phyloP scores from a whole-genome alignment of 2,113 vertebrate genomes.

The Microtus pennsylvanicus region DNA sequence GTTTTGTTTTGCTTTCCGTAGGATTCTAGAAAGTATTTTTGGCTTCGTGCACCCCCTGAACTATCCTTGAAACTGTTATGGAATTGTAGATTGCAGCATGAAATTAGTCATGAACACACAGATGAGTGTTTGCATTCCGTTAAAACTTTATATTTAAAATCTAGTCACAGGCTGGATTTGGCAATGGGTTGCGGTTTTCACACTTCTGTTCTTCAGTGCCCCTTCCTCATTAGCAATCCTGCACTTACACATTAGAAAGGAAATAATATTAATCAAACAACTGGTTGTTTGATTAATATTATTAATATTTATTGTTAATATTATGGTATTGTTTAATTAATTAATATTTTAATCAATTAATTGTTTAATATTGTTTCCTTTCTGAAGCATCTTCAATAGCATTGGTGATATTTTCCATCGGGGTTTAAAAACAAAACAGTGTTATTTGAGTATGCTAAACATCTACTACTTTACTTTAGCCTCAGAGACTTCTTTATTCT shows the following conservation, averaged over 20 bases:
- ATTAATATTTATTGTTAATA: too few relatives aligned
- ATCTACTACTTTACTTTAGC: neutral
- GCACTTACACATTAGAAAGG: neutral
- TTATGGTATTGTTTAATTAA: too few relatives aligned
- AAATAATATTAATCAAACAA: too few relatives aligned
- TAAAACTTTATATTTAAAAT: constrained; percentile 43
- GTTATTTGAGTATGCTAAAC: neutral
- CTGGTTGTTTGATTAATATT: too few relatives aligned
- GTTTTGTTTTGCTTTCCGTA: neutral
- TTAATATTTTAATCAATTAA: too few relatives aligned
- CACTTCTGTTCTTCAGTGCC: neutral
- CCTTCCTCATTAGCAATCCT: neutral
- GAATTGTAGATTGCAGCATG: neutral
- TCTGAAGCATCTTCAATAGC: neutral
- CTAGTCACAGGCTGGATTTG: neutral
- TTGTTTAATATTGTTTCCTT: neutral
- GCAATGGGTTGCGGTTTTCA: neutral
- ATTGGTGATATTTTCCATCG: neutral
- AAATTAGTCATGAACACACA: neutral
- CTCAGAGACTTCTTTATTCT: neutral
- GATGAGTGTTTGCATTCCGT: neutral
- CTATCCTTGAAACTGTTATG: neutral
- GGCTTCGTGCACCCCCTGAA: neutral
- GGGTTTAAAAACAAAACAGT: neutral
- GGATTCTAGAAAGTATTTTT: constrained; percentile 4